Percentiles rank a stretch among this genome's conserved stretches.
Conservation (phyloP, 2,113 vertebrate genomes). For the Larimichthys polyactis region DNA sequence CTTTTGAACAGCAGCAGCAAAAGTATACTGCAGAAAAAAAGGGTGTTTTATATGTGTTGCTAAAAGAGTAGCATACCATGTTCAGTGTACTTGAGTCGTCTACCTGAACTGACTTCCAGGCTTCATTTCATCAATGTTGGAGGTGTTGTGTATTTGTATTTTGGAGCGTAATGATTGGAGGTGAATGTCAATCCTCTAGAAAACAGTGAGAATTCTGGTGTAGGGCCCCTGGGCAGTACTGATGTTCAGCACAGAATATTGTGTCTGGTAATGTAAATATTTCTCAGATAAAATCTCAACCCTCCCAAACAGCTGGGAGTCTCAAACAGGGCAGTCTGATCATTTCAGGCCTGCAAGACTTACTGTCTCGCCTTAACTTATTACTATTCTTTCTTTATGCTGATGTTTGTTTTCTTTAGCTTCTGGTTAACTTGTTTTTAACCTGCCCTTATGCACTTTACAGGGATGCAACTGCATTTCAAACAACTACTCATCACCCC, state of each 20-base stretch:
- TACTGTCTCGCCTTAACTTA: background rate
- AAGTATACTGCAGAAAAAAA: too few relatives aligned
- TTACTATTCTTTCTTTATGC: background rate
- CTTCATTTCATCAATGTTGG: slow-evolving; percentile 17
- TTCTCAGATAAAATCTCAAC: slow-evolving; percentile 22
- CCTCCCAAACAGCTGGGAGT: background rate
- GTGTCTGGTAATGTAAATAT: background rate
- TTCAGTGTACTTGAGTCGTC: background rate
- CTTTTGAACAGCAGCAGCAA: background rate
- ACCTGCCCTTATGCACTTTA: background rate
- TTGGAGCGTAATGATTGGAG: slow-evolving; percentile 5
- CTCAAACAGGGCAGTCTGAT: background rate
- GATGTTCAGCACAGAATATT: background rate
- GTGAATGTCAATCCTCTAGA: background rate
- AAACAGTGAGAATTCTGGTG: slow-evolving; percentile 20
- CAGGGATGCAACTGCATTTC: background rate
- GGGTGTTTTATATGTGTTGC: too few relatives aligned
- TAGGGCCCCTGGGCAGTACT: background rate
- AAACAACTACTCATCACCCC: slow-evolving; percentile 14
- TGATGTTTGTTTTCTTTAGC: background rate
- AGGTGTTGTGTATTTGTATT: slow-evolving; percentile 7
- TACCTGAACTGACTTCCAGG: background rate
- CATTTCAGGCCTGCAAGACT: background rate
- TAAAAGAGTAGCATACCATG: background rate
- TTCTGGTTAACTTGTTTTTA: background rate